Evolutionary conservation across 2,113 vertebrate species (phyloP).

Genomic region (Ranitomeya variabilis): DNA sequence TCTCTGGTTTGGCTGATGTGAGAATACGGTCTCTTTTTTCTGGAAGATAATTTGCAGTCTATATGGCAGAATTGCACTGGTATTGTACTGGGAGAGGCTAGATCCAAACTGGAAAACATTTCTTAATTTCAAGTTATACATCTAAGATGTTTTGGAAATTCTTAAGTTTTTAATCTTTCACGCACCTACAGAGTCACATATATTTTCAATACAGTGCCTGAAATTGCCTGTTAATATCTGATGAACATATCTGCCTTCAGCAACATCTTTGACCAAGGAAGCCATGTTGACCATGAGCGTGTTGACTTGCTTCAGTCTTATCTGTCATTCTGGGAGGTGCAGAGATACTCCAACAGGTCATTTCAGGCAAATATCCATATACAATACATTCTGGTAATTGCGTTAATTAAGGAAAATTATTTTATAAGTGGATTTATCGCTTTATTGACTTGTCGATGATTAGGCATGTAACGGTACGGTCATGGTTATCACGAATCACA

Average conservation of each 20-base stretch:
- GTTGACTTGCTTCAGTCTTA: not conserved
- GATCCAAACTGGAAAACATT: not conserved
- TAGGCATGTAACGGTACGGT: not conserved
- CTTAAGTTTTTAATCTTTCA: not conserved
- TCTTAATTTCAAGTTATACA: not conserved
- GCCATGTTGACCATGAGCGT: too few species aligned
- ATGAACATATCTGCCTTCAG: not conserved
- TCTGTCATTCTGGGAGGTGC: not conserved
- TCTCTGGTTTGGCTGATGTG: too few species aligned
- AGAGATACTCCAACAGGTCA: not conserved
- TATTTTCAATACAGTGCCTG: not conserved
- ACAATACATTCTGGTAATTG: not conserved
- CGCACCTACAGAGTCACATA: not conserved
- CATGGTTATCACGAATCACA: not conserved
- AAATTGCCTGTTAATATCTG: constrained; percentile 10
- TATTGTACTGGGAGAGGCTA: not conserved
- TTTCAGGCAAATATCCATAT: not conserved
- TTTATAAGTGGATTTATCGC: not conserved
- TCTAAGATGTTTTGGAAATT: not conserved
- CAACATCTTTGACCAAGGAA: not conserved
- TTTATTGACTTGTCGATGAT: not conserved
- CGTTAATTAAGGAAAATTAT: not conserved
- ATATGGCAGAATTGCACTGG: not conserved
- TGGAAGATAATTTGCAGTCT: not conserved
- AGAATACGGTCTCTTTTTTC: too few species aligned